Base-by-base conservation (phyloP, 2,888 invertebrate species). In the Nasonia oneida region DNA sequence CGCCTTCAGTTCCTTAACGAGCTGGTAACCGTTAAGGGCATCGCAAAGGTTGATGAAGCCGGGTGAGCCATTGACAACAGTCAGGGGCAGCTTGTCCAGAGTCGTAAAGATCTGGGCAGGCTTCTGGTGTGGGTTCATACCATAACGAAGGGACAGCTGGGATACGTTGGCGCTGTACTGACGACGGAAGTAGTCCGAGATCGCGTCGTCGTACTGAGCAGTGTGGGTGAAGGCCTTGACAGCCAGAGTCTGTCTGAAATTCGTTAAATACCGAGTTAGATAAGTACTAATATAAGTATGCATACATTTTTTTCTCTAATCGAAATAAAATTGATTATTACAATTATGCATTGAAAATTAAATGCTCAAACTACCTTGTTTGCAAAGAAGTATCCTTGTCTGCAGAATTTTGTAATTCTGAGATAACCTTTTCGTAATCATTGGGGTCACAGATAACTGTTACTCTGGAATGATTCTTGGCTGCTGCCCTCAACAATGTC, bases 21-120 rank as follows among this genome's bases (percentile, higher is more conserved):
- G 94, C 92, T 99, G 99, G 97, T 98, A 99, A 0, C 97, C 99
- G 93, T 99, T 99, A 1, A 99, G 94, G 0, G 99, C 99, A 93
- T 99, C 99, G 91, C 98, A 98, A 4, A 99, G 95, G 94, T 99
- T 99, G 89, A 99, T 99, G 93, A 97, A 99, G 1, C 99, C 99
- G 0, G 99, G 99, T 0, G 98, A 96, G 12, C 99, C 99, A 93
- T 99, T 99, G 42, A 99, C 92, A 3, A 99, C 98, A 88, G 95
- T 96, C 8, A 99, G 93, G 0, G 99, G 99, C 81, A 99, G 94
- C 80, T 96, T 94, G 81, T 96, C 95, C 37, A 96, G 93, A 0
- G 96, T 97, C 0, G 98, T 98, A 93, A 96, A 99, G 8, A 99
- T 94, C 91, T 98, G 98, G 0, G 99, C 99, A 0, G 98, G 98